Percentiles rank a stretch among this genome's conserved stretches.
Evolutionary conservation across 2,113 vertebrate genomes (phyloP).

Genomic region (Kryptolebias marmoratus): DNA sequence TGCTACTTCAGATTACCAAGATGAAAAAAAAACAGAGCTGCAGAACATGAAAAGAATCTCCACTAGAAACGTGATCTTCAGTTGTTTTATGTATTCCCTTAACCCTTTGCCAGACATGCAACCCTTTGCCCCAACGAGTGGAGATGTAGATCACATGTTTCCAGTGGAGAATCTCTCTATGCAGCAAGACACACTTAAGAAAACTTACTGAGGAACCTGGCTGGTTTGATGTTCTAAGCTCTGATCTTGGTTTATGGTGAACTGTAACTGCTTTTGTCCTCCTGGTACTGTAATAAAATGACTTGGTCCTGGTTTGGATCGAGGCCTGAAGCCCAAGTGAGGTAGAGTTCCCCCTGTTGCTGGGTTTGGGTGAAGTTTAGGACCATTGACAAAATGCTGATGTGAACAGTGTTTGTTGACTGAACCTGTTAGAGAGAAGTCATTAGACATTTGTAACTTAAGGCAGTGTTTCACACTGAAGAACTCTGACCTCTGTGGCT

Average conservation of each 20-base stretch:
- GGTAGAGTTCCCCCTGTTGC: neutral
- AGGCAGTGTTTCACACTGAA: neutral
- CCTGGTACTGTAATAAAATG: slow-evolving; percentile 5
- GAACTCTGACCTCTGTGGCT: slow-evolving; percentile 21
- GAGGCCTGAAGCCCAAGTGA: neutral
- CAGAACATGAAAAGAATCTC: too few species aligned
- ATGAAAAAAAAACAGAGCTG: neutral
- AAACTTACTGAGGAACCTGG: neutral
- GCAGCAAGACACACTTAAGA: too few species aligned
- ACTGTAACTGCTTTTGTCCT: neutral
- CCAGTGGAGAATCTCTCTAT: neutral
- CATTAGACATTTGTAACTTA: neutral
- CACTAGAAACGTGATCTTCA: too few species aligned
- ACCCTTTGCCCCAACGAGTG: too few species aligned
- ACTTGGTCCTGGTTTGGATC: neutral
- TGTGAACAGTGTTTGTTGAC: neutral
- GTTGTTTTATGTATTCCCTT: too few species aligned
- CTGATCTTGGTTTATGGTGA: neutral
- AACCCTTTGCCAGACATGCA: too few species aligned
- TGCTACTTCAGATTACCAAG: neutral
- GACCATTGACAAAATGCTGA: neutral
- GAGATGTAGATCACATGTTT: too few species aligned
- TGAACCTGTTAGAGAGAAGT: slow-evolving; percentile 8
- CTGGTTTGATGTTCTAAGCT: slow-evolving; percentile 2
- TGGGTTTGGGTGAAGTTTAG: neutral